Conservation (phyloP, 2,113 vertebrate genomes). For the Collichthys lucidus region DNA sequence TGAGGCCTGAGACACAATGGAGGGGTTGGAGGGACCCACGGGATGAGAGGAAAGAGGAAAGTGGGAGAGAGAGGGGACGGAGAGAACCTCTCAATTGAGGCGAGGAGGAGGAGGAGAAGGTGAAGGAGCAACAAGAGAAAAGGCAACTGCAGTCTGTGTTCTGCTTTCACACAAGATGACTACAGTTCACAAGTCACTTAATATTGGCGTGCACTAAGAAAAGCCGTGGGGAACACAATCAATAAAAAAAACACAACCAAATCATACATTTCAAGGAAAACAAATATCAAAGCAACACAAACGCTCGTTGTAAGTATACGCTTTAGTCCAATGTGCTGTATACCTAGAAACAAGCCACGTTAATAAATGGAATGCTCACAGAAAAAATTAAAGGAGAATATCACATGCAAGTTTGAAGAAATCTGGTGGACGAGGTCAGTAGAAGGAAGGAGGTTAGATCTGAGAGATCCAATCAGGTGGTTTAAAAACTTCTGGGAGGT, state of each 20-base stretch:
- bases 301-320: slow-evolving; percentile 89
- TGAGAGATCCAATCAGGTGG: slow-evolving; percentile 84
- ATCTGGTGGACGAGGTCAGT: slow-evolving; percentile 85
- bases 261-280: slow-evolving; percentile 74
- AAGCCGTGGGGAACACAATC: slow-evolving; percentile 78
- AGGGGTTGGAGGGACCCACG: slow-evolving; percentile 65
- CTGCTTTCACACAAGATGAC: slow-evolving; percentile 76
- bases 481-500: slow-evolving; percentile 72
- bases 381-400: slow-evolving; percentile 74
- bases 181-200: slow-evolving; percentile 83
- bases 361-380: slow-evolving; percentile 89
- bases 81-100: slow-evolving; percentile 56
- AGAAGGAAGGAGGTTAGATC: slow-evolving; percentile 83
- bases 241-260: slow-evolving; percentile 71
- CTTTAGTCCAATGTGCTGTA: slow-evolving; percentile 88
- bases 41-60: slow-evolving; percentile 53
- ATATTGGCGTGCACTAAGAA: slow-evolving; percentile 86
- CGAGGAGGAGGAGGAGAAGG: slow-evolving; percentile 48
- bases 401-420: slow-evolving; percentile 91
- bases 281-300: slow-evolving; percentile 85
- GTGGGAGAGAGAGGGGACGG: slow-evolving; percentile 33
- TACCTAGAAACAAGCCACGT: slow-evolving; percentile 98
- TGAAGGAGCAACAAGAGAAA: slow-evolving; percentile 56
- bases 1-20: background rate
- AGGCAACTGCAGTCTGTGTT: slow-evolving; percentile 73